Conservation (phyloP, 2,797 vertebrate genomes). For the Sylvia borin region DNA sequence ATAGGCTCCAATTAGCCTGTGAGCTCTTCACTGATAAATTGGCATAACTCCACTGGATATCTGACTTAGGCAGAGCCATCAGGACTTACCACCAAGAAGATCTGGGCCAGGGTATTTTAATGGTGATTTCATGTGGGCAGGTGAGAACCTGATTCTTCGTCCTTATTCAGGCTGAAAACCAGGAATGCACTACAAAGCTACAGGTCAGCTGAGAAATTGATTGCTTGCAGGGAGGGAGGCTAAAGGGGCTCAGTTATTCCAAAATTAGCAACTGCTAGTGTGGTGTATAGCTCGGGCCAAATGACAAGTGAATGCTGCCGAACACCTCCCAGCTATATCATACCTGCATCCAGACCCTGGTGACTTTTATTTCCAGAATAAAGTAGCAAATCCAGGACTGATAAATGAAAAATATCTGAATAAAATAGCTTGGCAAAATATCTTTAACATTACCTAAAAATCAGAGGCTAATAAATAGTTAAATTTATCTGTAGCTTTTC, state of each 20-base stretch:
- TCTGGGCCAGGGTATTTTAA: background rate
- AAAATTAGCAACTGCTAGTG: background rate
- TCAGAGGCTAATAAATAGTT: slow-evolving; percentile 21
- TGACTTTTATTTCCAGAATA: background rate
- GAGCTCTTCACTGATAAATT: background rate
- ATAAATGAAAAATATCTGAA: background rate
- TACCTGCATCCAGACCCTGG: background rate
- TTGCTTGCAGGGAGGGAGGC: background rate
- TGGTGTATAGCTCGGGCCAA: background rate
- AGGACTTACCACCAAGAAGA: background rate
- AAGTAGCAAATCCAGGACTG: background rate
- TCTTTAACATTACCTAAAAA: background rate
- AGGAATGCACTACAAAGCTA: background rate
- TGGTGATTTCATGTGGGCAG: background rate
- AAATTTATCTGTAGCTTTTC: slow-evolving; percentile 17
- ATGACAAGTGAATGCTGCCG: background rate
- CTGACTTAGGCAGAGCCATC: background rate
- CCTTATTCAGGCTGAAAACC: slow-evolving; percentile 3
- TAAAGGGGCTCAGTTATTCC: slow-evolving; percentile 25
- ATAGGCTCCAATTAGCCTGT: background rate
- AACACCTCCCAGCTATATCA: background rate
- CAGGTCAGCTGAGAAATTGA: background rate
- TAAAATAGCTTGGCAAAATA: slow-evolving; percentile 3
- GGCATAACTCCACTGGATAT: background rate
- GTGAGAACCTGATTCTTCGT: background rate